phyloP scores from a whole-genome alignment of 2,113 vertebrate genomes.

The Tichodroma muraria region DNA sequence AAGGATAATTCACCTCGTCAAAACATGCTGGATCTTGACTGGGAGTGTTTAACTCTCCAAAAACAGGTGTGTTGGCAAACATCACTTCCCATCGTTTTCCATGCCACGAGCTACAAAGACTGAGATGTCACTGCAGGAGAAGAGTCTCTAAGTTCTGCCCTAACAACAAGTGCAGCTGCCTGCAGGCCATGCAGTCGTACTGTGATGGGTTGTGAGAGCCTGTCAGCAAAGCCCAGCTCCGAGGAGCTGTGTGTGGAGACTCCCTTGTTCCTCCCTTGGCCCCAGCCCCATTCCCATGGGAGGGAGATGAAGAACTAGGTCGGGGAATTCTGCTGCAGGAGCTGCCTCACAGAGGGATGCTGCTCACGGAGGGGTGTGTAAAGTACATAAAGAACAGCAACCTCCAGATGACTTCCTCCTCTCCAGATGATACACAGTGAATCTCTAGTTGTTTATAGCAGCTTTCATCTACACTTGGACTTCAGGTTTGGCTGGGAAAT shows the following conservation, averaged over 20 bases:
- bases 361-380: neutral
- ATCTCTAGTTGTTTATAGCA: neutral
- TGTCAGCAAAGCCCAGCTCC: neutral
- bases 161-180: neutral
- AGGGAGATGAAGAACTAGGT: accelerated
- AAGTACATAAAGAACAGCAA: accelerated
- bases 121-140: neutral
- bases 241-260: accelerated
- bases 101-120: neutral
- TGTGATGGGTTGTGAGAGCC: accelerated
- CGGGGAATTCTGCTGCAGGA: neutral
- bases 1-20: neutral
- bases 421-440: neutral
- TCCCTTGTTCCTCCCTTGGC: neutral
- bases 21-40: neutral
- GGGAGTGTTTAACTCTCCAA: neutral
- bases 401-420: neutral
- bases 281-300: neutral
- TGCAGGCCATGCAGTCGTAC: neutral
- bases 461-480: neutral
- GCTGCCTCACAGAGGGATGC: neutral
- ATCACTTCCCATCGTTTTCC: neutral
- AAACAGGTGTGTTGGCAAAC: neutral
- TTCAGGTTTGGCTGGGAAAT: neutral
- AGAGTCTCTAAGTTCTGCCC: neutral